Base-by-base conservation (phyloP, 2,888 invertebrate species). In the Junonia oenone region DNA sequence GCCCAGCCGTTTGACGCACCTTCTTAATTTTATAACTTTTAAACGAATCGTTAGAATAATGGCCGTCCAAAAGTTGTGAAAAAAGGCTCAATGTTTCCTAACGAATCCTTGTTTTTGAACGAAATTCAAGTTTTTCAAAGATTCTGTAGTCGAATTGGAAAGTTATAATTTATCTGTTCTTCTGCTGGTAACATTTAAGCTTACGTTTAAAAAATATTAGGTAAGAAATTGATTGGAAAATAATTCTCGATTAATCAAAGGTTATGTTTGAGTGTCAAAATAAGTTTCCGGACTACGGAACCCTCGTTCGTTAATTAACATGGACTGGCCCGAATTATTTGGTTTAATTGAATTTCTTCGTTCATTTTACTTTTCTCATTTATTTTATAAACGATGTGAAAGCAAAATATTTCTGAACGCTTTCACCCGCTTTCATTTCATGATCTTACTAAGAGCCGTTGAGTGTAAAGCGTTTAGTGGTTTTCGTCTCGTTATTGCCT, bases 81-180 rank as follows among this genome's bases (percentile, higher is more conserved):
- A 40, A 52, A 37, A 33, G 15, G n/a, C 17, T 27, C 40, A 19
- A 35, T 29, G 38, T 47, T 27, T 38, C 31, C 15, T 47, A 40
- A 47, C 22, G 22, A 47, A 53, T 31, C 19, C 22, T 22, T 40
- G 47, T 53, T 27, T 27, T 29, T 37, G 3, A 29, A 29, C 46
- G 45, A 29, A 38, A 46, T 40, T 47, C 31, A 53, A 47, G 47
- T 47, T 53, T 47, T 53, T 9, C n/a, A n/a, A 15, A 8, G 35
- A 13, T 35, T 35, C 35, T 13, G 35, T 35, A 6, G 35, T 6
- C 31, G n/a, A 31, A 31, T n/a, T 31, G 11, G 3, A 8, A 31
- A 14, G 5, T 5, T 22, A 22, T 22, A 5, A 22, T 5, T 22
- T 22, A 22, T 22, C 22, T n/a, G n/a, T n/a, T n/a, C n/a, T n/a